Evolutionary conservation across 2,113 vertebrate species (phyloP).

Genomic region (Petrocephalus microphthalmus): DNA sequence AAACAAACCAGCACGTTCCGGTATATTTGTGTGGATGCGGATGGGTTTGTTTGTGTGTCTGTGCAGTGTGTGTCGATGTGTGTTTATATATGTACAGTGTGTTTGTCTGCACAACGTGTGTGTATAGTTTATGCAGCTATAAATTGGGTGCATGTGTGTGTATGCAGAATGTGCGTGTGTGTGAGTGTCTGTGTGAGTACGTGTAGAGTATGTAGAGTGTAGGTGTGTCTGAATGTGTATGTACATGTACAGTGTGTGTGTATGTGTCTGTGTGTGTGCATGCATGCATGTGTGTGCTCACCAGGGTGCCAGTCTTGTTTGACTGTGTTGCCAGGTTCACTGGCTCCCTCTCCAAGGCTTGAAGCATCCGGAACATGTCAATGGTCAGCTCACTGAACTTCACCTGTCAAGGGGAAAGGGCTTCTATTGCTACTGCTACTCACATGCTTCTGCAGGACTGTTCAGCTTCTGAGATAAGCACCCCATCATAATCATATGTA

Average conservation of each 20-base stretch:
- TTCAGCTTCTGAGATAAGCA: conserved; percentile 64
- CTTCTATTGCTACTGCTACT: neutral
- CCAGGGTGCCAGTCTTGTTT: conserved; percentile 86
- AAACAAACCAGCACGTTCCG: too few relatives aligned
- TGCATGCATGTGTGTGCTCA: conserved; percentile 43
- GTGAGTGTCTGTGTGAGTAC: neutral
- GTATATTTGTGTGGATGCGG: neutral
- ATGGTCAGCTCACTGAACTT: conserved; percentile 97
- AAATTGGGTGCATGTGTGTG: neutral
- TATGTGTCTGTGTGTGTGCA: neutral
- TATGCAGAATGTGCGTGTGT: neutral
- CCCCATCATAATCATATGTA: conserved; percentile 77
- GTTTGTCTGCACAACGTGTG: neutral
- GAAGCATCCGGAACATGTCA: conserved; percentile 98
- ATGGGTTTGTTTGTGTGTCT: neutral
- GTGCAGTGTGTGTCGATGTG: neutral
- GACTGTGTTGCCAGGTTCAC: conserved; percentile 90
- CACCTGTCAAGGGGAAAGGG: conserved; percentile 60
- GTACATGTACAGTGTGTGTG: neutral
- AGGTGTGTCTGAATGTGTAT: neutral
- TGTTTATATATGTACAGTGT: neutral
- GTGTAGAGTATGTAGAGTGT: neutral
- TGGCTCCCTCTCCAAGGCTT: conserved; percentile 90
- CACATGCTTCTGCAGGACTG: conserved; percentile 67
- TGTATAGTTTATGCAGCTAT: too few relatives aligned